Evolutionary conservation across 2,888 invertebrate species (phyloP).

Genomic region (Lingula anatina): DNA sequence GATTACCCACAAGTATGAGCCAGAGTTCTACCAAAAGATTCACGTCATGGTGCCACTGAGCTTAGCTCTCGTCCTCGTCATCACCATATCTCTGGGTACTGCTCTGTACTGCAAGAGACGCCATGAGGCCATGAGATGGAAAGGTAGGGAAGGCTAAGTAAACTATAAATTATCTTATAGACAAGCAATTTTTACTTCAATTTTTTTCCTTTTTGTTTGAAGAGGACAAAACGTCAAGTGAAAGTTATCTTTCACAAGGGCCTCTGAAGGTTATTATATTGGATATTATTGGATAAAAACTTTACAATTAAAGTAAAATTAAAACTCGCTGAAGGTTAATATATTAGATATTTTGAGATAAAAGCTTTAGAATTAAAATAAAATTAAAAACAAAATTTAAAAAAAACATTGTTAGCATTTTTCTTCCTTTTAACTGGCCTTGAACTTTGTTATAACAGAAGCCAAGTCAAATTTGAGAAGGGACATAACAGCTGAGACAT

Average conservation of each 20-base stretch:
- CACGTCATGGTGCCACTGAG: conserved; percentile 86
- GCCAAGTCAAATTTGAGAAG: conserved; percentile 27
- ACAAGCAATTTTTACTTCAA: too few species aligned
- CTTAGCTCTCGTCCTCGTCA: conserved; percentile 83
- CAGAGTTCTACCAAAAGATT: conserved; percentile 52
- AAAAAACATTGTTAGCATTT: background rate
- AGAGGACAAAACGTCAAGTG: too few species aligned
- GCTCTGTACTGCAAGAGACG: conserved; percentile 46
- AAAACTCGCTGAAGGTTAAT: too few species aligned
- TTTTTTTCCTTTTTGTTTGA: too few species aligned
- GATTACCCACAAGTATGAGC: conserved; percentile 28
- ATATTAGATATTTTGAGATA: too few species aligned
- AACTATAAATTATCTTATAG: too few species aligned
- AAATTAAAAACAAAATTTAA: too few species aligned
- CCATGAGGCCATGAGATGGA: conserved; percentile 31
- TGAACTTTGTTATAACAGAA: background rate
- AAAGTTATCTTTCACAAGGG: too few species aligned
- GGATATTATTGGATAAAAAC: too few species aligned
- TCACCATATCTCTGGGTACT: conserved; percentile 80
- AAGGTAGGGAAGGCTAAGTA: conserved; percentile 45
- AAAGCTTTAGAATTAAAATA: too few species aligned
- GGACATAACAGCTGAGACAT: conserved; percentile 43
- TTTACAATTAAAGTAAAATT: too few species aligned
- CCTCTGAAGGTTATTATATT: too few species aligned
- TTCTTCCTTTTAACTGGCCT: background rate